Evolutionary conservation across 2,113 vertebrate species (phyloP), one percentile per base, ranked within the genome.

Genomic region (Verasper variegatus): DNA sequence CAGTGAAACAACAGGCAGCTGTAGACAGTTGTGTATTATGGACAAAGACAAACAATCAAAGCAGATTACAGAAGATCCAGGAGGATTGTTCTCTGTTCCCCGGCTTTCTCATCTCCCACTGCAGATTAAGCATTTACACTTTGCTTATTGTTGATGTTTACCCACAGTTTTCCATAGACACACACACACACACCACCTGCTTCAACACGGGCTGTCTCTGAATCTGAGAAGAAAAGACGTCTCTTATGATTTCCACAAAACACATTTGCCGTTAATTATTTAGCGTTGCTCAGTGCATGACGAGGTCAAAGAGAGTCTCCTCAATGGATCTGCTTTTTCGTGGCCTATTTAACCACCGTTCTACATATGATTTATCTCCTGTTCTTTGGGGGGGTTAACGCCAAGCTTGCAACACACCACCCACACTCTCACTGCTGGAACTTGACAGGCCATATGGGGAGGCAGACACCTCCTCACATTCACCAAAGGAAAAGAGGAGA

Each of bases 381-480:
- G 24, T 20, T 51, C 8, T 21, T 55, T 21, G 40, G 40, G 40
- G 40, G 40, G 40, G 11, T 42, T 27, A 17, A 52, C n/a, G 2
- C 37, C 12, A 0, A 64, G 67, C 66, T 86, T 76, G 82, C 83
- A 88, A 57, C 69, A 67, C 87, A 35, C 68, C 84, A 11, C 88
- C 81, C 83, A 86, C 84, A 42, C 72, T 26, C 72, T 69, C 70
- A 55, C 64, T 67, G 77, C 79, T 82, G 69, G 85, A 81, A 81
- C 71, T 70, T 79, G 86, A 88, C 84, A 68, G 81, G 77, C 83
- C 77, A 87, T 85, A 87, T 83, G 87, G 88, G 66, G 64, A 64
- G 73, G 74, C 81, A 87, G 78, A 88, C 86, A 86, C 84, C 72
- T 81, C 71, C 68, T 73, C 78, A 45, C 74, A 66, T 47, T 64